Conservation (phyloP, 1,140 invertebrate species). For the Pteromalus puparum region DNA sequence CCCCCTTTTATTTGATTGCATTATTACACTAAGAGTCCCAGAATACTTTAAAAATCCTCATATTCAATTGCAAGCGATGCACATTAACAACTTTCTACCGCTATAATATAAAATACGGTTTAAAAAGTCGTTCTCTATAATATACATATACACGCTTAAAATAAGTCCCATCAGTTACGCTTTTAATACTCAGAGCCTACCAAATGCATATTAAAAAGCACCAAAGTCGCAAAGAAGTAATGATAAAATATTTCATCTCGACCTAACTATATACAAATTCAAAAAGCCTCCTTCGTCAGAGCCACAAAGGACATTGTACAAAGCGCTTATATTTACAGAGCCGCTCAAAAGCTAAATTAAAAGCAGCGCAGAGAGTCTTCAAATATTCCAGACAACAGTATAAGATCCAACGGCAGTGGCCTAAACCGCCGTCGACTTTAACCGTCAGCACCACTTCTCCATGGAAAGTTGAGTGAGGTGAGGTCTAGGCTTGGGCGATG, state of each 20-base stretch:
- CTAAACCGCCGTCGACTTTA: slow-evolving; percentile 39
- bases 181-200: not conserved
- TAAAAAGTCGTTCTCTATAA: too few species aligned
- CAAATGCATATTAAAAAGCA: not conserved
- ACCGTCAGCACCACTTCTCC: slow-evolving; percentile 72
- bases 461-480: slow-evolving; percentile 66
- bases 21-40: not conserved
- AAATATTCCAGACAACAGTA: not conserved
- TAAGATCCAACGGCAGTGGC: slow-evolving; percentile 10
- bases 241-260: not conserved
- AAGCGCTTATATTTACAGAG: too few species aligned
- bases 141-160: not conserved
- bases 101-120: too few species aligned
- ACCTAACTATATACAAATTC: not conserved
- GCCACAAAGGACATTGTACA: not conserved
- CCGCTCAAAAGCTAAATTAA: not conserved
- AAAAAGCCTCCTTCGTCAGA: too few species aligned
- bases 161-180: not conserved
- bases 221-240: not conserved
- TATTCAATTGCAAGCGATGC: not conserved
- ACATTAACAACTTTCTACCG: not conserved
- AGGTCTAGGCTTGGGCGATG: slow-evolving; percentile 68
- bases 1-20: not conserved
- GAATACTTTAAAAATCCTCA: not conserved
- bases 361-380: not conserved